A percentile compares a stretch with the other conserved stretches of the same genome.
Conservation (phyloP, 2,888 invertebrate species). For the Neelides folsomi region DNA sequence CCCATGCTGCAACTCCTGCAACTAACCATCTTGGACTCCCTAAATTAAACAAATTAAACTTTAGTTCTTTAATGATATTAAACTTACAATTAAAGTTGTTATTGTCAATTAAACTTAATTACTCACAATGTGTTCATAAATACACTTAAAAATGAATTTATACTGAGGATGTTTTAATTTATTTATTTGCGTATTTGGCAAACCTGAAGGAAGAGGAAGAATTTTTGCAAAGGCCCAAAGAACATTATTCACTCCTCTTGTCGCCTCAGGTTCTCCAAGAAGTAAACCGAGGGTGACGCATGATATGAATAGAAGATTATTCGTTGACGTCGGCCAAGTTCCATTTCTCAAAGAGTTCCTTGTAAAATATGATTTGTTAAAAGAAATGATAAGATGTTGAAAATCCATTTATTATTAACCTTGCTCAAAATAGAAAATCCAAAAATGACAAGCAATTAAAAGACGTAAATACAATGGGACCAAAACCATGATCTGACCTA, state of each 20-base stretch:
- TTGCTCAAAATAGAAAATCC: too few relatives aligned
- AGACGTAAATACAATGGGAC: too few relatives aligned
- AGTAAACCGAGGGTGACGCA: constrained; percentile 36
- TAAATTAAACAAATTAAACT: too few relatives aligned
- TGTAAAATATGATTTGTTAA: constrained; percentile 2
- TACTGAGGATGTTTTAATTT: too few relatives aligned
- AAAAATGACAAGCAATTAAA: too few relatives aligned
- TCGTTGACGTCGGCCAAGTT: constrained; percentile 41
- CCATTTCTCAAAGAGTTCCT: constrained; percentile 41
- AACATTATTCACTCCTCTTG: constrained; percentile 34
- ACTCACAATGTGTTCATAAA: too few relatives aligned
- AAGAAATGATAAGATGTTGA: neutral
- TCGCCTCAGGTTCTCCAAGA: constrained; percentile 35
- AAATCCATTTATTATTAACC: constrained; percentile 1
- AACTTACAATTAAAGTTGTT: too few relatives aligned
- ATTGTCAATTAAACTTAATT: too few relatives aligned
- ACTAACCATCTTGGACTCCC: constrained; percentile 35
- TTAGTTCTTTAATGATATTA: too few relatives aligned
- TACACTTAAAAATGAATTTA: too few relatives aligned
- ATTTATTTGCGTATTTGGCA: too few relatives aligned
- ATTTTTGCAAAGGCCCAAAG: constrained; percentile 35
- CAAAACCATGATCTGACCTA: too few relatives aligned
- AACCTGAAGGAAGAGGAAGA: constrained; percentile 22
- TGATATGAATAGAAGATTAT: constrained; percentile 38
- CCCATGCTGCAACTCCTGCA: constrained; percentile 36